These are phyloP conservation scores for Mesitornis unicolor DNA, from an alignment of 2,113 vertebrate genomes.

Conservation along the genomic window DNA sequence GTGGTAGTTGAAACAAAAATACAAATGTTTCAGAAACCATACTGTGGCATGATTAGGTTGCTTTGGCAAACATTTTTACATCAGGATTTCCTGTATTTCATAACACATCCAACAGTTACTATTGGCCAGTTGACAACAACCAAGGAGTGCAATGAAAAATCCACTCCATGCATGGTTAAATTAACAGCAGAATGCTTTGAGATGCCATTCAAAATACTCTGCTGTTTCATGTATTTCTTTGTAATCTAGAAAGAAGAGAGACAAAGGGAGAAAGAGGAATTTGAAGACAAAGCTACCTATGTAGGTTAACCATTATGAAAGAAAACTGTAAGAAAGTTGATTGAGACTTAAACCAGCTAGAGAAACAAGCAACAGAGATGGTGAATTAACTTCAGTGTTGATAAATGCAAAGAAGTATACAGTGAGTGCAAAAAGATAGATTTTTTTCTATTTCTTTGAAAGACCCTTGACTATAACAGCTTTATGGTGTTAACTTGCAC, in stretches of 20 bases:
- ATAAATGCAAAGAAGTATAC: neutral
- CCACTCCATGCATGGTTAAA: neutral
- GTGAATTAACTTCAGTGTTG: neutral
- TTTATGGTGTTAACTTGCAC: neutral
- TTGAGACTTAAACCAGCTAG: neutral
- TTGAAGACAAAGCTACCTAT: neutral
- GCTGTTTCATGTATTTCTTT: neutral
- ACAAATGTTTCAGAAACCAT: neutral
- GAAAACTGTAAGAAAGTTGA: neutral
- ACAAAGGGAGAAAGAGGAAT: neutral
- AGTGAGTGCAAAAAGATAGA: neutral
- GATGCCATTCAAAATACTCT: neutral
- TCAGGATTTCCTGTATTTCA: neutral
- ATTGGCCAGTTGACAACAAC: neutral
- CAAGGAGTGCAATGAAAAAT: neutral
- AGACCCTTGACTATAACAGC: neutral
- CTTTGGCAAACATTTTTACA: neutral
- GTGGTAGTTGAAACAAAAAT: neutral
- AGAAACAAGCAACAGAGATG: neutral
- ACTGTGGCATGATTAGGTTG: neutral
- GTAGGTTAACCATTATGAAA: neutral
- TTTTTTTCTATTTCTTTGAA: neutral
- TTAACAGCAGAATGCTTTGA: neutral
- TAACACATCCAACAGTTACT: neutral
- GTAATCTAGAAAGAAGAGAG: neutral